Evolutionary conservation across 2,888 invertebrate species (phyloP), one percentile per base, ranked within the genome.

Genomic region (Cotesia congregata): DNA sequence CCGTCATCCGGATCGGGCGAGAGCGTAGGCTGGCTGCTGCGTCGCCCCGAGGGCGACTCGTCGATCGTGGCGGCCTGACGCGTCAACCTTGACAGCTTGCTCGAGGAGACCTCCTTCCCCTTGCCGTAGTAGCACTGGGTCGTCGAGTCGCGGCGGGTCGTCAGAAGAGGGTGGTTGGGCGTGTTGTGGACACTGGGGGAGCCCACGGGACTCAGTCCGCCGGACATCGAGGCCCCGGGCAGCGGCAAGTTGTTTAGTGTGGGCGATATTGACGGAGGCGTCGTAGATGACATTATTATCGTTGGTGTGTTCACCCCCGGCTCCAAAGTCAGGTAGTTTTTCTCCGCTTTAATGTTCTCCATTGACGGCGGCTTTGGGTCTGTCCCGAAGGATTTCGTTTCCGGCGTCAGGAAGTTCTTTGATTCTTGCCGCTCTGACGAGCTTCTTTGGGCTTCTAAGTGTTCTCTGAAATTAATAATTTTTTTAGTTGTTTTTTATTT

Each of bases 1-100:
- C 89, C 88, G 79, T 94, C 94, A 75, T 92, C 92, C 0, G 93
- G 93, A 88, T 96, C 96, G 0, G 97, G 96, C 69, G 95, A 95
- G 65, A 97, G 90, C 0, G 94, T 93, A 1, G 96, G 96, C 78
- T 97, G 96, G 1, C 95, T 96, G 79, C 95, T 96, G 65, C 96
- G 92, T 67, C 96, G 92, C 79, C 92, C 91, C 38, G 94, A 94
- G 0, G 95, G 95, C 72, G 95, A 94, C 88, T 97, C 97, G 90
- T 97, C 97, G 86, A 95, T 96, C 60, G 96, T 95, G 5, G 97
- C 96, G 17, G 96, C 95, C 90, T 97, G 97, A 50, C 97, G 92
- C 86, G 96, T 95, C 71, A 97, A 90, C 74, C 95, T 92, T 67
- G 94, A 93, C 80, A 94, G 88, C 85, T 91, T 91, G 82, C 86